Percentiles rank a stretch among this genome's conserved stretches.
Evolutionary conservation across 1,140 invertebrate genomes (phyloP).

Genomic region (Cherax destructor): DNA sequence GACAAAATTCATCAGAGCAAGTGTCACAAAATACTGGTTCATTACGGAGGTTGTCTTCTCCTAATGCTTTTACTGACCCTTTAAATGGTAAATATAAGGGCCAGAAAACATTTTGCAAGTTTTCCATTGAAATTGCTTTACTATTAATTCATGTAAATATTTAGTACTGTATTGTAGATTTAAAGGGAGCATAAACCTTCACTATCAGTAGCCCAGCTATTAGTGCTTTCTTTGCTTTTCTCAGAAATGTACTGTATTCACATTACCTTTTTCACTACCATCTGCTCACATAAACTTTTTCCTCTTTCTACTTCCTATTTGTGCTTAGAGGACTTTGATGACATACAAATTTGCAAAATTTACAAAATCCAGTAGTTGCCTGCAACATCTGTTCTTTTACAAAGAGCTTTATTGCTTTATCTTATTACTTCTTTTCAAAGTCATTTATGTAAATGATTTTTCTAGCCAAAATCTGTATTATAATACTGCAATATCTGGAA

Average conservation of each 20-base stretch:
- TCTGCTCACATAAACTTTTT: too few relatives aligned
- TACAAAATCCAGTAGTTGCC: not conserved
- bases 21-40: not conserved
- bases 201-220: not conserved
- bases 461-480: not conserved
- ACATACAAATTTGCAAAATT: not conserved
- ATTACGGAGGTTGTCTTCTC: conserved; percentile 42
- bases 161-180: not conserved
- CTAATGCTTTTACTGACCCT: conserved; percentile 58
- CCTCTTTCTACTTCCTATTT: not conserved
- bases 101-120: not conserved
- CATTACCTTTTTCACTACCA: not conserved
- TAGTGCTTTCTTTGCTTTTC: not conserved
- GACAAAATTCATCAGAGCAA: conserved; percentile 11
- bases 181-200: not conserved
- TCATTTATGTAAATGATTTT: not conserved
- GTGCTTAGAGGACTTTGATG: not conserved
- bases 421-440: not conserved
- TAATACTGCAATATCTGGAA: conserved; percentile 1
- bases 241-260: not conserved
- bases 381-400: not conserved
- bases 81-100: conserved; percentile 31
- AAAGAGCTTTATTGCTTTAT: not conserved
- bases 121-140: not conserved
- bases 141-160: not conserved